These are phyloP conservation scores for Apis florea DNA, from an alignment of 1,140 invertebrate species.

Conservation along the genomic window DNA sequence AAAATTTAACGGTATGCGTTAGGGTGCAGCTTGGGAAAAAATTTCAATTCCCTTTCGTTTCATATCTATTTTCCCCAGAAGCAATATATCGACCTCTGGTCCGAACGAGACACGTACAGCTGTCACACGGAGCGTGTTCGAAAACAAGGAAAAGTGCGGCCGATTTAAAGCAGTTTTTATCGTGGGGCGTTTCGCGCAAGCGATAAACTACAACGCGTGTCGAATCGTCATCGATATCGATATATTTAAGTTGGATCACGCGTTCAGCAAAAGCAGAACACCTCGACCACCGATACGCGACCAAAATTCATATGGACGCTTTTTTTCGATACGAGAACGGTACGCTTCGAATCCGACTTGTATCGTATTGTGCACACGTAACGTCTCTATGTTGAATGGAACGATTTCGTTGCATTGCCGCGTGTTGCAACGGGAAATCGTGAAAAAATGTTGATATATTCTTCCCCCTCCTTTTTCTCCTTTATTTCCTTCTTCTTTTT, in stretches of 20 bases:
- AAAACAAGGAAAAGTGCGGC: background rate
- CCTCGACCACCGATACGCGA: conserved; percentile 28
- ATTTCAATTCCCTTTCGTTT: background rate
- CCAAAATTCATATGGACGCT: conserved; percentile 32
- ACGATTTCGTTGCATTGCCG: background rate
- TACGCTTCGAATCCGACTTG: background rate
- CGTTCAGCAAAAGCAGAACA: conserved; percentile 10
- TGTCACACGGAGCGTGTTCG: background rate
- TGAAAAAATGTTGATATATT: background rate
- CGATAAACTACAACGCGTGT: conserved; percentile 20
- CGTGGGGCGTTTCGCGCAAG: background rate
- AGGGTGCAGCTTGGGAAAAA: background rate
- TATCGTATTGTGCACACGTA: background rate
- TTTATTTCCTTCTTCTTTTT: background rate
- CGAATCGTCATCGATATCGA: background rate
- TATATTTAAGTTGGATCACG: conserved; percentile 37
- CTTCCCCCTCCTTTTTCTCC: background rate
- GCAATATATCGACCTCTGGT: background rate
- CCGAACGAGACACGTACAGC: background rate
- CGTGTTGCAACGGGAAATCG: background rate
- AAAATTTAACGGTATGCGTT: background rate
- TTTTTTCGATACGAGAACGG: conserved; percentile 9
- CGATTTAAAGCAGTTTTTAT: conserved; percentile 16
- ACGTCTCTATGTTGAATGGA: background rate
- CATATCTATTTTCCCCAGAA: background rate